Base-by-base conservation (phyloP, 1,140 invertebrate species). In the Wasmannia auropunctata region DNA sequence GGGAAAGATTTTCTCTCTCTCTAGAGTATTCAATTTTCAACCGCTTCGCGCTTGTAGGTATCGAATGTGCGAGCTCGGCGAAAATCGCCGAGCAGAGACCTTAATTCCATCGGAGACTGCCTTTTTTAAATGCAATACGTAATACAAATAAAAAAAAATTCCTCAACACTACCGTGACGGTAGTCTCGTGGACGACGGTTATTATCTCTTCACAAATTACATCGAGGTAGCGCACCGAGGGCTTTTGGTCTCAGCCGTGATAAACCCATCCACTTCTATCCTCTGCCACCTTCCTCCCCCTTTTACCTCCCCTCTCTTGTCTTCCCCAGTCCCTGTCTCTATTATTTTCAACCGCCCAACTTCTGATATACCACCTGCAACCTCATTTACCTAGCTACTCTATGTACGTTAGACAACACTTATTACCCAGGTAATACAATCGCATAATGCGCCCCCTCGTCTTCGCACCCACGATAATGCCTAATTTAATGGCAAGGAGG, bases 201-300 rank as follows among this genome's bases (percentile, higher is more conserved):
- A 91, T 91, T 91, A 90, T 91, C 90, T 87, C 69, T 81, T 91
- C 90, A 84, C 87, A 91, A 91, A 90, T 90, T 90, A 90, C 83
- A 86, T 74, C 81, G 76, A 85, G 79, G 58, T 74, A 81, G 54
- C 70, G 22, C 69, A 58, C 16, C 16, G 43, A 49, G 69, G 76
- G 86, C 58, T 87, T 87, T 76, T 62, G 84, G 74, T 87, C 89
- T 60, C 80, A 75, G 86, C 89, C 51, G 65, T 86, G 63, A 87
- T 90, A 90, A 90, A 87, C 85, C 87, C 69, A 89, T 74, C 77
- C 65, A 86, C 85, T 77, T 22, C 74, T 79, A 67, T 46, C 85
- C 85, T 76, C 49, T 75, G n/a, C 70, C 72, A 40, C 34, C 46
- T 69, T 65, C 60, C 28, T 10, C 19, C 49, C 14, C 19, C 46